A percentile compares a stretch with the other conserved stretches of the same genome.
Evolutionary conservation across 2,113 vertebrate genomes (phyloP).

Genomic region (Callochromis pleurospilus): DNA sequence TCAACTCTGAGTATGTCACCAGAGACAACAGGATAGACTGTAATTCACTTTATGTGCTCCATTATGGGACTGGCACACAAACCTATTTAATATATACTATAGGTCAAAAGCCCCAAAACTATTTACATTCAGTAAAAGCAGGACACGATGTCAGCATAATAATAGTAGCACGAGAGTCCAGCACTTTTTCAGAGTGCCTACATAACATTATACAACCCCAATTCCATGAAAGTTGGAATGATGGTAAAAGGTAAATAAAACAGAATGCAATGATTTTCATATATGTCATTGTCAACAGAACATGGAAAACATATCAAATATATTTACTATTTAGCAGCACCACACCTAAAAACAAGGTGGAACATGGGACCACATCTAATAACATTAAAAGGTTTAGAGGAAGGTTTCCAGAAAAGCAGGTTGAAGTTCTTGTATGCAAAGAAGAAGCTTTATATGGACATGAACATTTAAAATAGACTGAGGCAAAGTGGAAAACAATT

Average conservation of each 20-base stretch:
- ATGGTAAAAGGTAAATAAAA: neutral
- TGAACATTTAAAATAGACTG: neutral
- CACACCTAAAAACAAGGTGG: neutral
- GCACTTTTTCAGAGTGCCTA: neutral
- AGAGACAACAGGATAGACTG: neutral
- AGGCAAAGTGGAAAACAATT: neutral
- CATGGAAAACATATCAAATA: neutral
- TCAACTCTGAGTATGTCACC: slow-evolving; percentile 18
- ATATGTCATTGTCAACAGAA: neutral
- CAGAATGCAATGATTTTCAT: neutral
- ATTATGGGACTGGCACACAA: neutral
- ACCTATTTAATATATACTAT: neutral
- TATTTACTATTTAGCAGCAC: neutral
- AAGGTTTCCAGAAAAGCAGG: neutral
- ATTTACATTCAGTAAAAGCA: neutral
- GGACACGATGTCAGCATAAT: neutral
- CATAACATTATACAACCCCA: neutral
- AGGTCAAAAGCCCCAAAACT: neutral
- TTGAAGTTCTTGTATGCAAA: neutral
- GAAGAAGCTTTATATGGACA: neutral
- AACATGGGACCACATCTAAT: neutral
- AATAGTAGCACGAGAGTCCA: neutral
- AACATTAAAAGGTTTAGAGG: neutral
- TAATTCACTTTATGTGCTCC: slow-evolving; percentile 10
- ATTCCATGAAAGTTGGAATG: neutral